phyloP scores from a whole-genome alignment of 2,797 vertebrate genomes.

The Lindbergichthys nudifrons region DNA sequence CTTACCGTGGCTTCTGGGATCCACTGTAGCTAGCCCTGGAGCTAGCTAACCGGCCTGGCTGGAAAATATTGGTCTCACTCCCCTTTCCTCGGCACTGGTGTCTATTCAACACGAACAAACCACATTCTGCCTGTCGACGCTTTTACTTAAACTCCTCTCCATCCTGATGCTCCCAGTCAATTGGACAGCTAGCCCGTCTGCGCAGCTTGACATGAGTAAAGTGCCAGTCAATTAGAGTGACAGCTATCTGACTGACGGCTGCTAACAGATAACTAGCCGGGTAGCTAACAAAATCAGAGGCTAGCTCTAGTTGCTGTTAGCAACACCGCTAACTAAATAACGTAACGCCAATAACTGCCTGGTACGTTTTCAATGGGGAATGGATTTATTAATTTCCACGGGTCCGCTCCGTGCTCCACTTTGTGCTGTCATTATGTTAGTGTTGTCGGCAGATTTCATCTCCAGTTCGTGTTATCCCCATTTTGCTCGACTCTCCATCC shows the following conservation, averaged over 20 bases:
- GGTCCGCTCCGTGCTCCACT: constrained; percentile 63
- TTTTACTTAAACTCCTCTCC: constrained; percentile 64
- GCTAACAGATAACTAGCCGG: constrained; percentile 54
- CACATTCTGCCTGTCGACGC: constrained; percentile 68
- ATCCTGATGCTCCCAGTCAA: constrained; percentile 66
- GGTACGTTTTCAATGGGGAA: constrained; percentile 56
- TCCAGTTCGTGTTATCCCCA: constrained; percentile 71
- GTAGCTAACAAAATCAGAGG: constrained; percentile 60
- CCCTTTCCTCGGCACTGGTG: constrained; percentile 65
- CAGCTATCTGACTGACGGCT: constrained; percentile 69
- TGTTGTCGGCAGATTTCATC: constrained; percentile 51
- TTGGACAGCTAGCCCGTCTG: constrained; percentile 50
- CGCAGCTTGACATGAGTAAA: constrained; percentile 64
- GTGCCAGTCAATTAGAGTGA: constrained; percentile 60
- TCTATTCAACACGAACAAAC: constrained; percentile 75
- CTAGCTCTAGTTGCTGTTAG: constrained; percentile 70
- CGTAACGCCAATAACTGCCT: constrained; percentile 50
- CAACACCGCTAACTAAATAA: constrained; percentile 70
- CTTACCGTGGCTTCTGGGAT: constrained; percentile 87
- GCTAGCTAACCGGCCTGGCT: constrained; percentile 84
- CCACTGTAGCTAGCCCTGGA: constrained; percentile 84
- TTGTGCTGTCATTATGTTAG: constrained; percentile 66
- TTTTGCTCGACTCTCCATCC: constrained; percentile 73
- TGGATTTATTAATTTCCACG: constrained; percentile 51
- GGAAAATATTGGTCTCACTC: constrained; percentile 77